Conservation (phyloP, 1,140 invertebrate genomes). For the Eumaeus atala region DNA sequence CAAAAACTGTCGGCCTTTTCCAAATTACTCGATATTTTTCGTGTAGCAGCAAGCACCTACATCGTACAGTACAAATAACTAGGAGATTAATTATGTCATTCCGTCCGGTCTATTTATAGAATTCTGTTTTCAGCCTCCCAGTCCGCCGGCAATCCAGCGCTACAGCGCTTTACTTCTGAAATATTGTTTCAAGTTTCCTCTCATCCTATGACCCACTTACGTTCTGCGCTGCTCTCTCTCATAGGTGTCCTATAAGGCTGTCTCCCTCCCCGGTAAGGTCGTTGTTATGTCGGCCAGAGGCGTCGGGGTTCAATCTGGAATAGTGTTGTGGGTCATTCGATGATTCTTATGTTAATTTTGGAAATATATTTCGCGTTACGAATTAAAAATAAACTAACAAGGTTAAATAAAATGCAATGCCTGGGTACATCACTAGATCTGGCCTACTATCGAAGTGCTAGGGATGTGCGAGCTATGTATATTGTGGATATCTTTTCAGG, state of each 20-base stretch:
- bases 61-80: too few relatives aligned
- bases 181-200: conserved; percentile 47
- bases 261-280: conserved; percentile 55
- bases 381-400: neutral
- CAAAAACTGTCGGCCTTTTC: too few relatives aligned
- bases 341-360: conserved; percentile 19
- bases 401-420: too few relatives aligned
- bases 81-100: conserved; percentile 36
- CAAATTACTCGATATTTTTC: too few relatives aligned
- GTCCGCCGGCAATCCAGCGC: conserved; percentile 37
- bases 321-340: conserved; percentile 25
- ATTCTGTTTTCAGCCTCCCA: conserved; percentile 43
- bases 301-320: conserved; percentile 51
- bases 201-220: conserved; percentile 68
- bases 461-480: too few relatives aligned
- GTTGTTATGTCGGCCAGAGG: conserved; percentile 62
- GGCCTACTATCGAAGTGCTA: too few relatives aligned
- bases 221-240: conserved; percentile 33
- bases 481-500: too few relatives aligned
- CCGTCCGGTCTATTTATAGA: conserved; percentile 52
- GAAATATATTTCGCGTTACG: conserved; percentile 7
- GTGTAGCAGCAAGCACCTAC: too few relatives aligned
- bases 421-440: too few relatives aligned
- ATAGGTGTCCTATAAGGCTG: conserved; percentile 19
- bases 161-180: conserved; percentile 51